A percentile compares a stretch with the other conserved stretches of the same genome.
Evolutionary conservation across 2,113 vertebrate genomes (phyloP).

Genomic region (Lophius piscatorius): DNA sequence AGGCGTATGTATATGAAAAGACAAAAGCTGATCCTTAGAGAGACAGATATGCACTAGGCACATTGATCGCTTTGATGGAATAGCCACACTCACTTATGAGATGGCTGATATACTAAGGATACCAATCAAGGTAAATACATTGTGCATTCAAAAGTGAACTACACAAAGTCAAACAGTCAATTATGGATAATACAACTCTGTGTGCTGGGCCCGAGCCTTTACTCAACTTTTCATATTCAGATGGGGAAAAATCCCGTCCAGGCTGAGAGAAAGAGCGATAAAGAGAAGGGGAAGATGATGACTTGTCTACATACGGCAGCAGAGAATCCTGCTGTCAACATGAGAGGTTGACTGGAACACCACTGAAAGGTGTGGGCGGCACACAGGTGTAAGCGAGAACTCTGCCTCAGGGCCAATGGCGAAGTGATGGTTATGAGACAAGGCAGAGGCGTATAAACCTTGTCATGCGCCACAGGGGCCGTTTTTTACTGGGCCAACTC

Average conservation of each 20-base stretch:
- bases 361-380: conserved; percentile 53
- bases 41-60: too few species aligned
- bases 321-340: conserved; percentile 60
- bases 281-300: conserved; percentile 30
- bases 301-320: conserved; percentile 59
- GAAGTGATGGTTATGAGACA: conserved; percentile 66
- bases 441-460: conserved; percentile 61
- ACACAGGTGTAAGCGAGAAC: conserved; percentile 67
- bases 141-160: conserved; percentile 21
- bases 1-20: too few species aligned
- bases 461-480: conserved; percentile 43
- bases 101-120: not conserved
- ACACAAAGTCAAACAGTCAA: conserved; percentile 29
- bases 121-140: conserved; percentile 34
- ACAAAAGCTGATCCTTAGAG: too few species aligned
- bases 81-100: not conserved
- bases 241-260: conserved; percentile 48
- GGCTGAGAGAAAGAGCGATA: conserved; percentile 18
- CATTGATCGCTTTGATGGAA: not conserved
- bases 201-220: conserved; percentile 23
- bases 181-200: conserved; percentile 31
- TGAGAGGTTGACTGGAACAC: conserved; percentile 56
- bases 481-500: conserved; percentile 31
- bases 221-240: conserved; percentile 53
- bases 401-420: conserved; percentile 60